These are phyloP conservation scores for Drosophila asahinai DNA, from an alignment of 1,140 invertebrate species.

Conservation along the genomic window DNA sequence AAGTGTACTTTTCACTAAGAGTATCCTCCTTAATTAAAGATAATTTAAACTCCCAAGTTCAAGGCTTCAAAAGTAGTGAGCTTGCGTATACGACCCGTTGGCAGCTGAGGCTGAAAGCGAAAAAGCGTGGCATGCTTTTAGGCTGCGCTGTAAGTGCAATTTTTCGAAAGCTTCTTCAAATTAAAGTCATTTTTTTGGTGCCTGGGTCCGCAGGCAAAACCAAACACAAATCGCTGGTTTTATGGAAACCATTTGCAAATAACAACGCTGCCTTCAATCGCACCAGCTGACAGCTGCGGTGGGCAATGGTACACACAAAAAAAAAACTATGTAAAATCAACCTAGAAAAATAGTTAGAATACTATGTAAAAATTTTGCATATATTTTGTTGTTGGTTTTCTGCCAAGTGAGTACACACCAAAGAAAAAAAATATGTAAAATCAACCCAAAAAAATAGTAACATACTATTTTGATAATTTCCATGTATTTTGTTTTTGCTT, in stretches of 20 bases:
- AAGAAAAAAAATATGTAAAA: too few species aligned
- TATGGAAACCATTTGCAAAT: conserved; percentile 44
- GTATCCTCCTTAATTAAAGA: not conserved
- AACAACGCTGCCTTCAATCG: conserved; percentile 55
- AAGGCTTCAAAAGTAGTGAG: not conserved
- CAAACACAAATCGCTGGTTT: conserved; percentile 57
- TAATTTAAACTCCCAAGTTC: conserved; percentile 2
- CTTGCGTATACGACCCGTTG: conserved; percentile 22
- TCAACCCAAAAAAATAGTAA: too few species aligned
- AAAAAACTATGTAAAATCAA: too few species aligned
- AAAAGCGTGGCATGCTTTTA: conserved; percentile 43
- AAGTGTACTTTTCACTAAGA: not conserved
- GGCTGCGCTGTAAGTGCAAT: conserved; percentile 21
- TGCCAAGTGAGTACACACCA: too few species aligned
- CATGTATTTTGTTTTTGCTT: too few species aligned
- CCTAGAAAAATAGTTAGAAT: too few species aligned
- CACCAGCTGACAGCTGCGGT: conserved; percentile 69
- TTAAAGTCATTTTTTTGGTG: conserved; percentile 15
- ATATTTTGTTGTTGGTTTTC: too few species aligned
- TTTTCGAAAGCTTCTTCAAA: conserved; percentile 3
- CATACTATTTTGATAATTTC: too few species aligned
- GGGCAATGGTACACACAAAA: too few species aligned
- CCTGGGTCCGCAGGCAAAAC: not conserved
- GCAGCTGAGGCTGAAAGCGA: not conserved
- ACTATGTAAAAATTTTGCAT: too few species aligned